Evolutionary conservation across 2,113 vertebrate genomes (phyloP), one percentile per base, ranked within the genome.

Genomic region (Peromyscus californicus): DNA sequence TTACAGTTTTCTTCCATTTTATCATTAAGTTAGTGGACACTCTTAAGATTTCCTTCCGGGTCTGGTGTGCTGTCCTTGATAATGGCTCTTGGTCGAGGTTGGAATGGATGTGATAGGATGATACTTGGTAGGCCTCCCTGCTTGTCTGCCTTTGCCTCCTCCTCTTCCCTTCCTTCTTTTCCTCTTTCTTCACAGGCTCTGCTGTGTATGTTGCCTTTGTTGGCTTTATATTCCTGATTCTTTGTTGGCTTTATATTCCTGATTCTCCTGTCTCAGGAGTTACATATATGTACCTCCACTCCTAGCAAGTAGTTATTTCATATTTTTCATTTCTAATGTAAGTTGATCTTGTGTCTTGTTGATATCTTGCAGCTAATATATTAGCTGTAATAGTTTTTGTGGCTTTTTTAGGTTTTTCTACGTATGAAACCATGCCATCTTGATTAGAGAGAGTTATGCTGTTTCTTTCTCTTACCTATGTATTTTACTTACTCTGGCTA

Each of bases 1-100:
- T 95, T 84, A 76, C 59, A 70, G 13, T 39, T 88, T 79, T 89
- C n/a, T 94, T 97, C 45, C 12, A 69, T 70, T 24, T 89, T 87
- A 51, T 5, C 8, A 19, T 74, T 83, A 74, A 10, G 36, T 61
- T 80, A 65, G 24, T 13, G 59, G 24, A 69, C 13, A 24, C n/a
- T 26, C 11, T 69, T 63, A 83, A 70, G 29, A 61, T 93, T 95
- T 90, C 61, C 78, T 91, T 93, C 39, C 59, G 90, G 69, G 45
- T 89, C 82, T 76, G 70, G 36, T 39, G 11, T 13, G 19, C 33
- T 89, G 5, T 57, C 22, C 21, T 72, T 72, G 59, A 82, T 82
- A 61, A 13, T 59, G 76, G 26, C 45, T 57, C 0, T 78, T 95
- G 65, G 36, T 89, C 42, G 80, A 86, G 78, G 67, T 13, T 78